Base-by-base conservation (phyloP, 2,797 vertebrate genomes). In the Bovichtus variegatus region DNA sequence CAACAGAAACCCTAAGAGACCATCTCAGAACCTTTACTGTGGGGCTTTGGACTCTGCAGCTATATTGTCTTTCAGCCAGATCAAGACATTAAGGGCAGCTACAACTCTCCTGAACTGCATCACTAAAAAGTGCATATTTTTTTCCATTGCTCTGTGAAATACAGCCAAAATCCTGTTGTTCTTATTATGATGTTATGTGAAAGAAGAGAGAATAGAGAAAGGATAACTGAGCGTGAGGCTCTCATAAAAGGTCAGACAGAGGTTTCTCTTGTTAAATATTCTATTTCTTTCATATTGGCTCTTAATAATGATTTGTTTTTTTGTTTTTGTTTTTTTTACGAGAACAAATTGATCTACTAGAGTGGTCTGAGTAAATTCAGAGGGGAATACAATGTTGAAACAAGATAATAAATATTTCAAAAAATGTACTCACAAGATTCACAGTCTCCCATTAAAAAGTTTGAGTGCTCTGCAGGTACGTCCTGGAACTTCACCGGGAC, bases 401-500 rank as follows among this genome's bases (percentile, higher is more conserved):
- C 16, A 54, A 61, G 18, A 18, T 11, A 12, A 46, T 38, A 16
- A 25, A 60, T 19, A 47, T 69, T n/a, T n/a, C n/a, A n/a, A n/a
- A n/a, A n/a, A n/a, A 31, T 19, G 18, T 89, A 96, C 97, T 97
- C 90, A 98, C 97, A 82, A 90, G 96, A 93, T 84, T 97, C 95
- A 88, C 90, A 92, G 84, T 96, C 95, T 87, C 66, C 91, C 9
- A 83, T 93, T 36, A 93, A 94, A 90, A 90, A 91, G 63, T 89
- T 90, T 46, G 91, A 91, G 80, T 94, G 96, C 79, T 98, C 97
- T 72, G 88, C 83, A 49, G 96, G 91, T n/a, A 97, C 91, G 71
- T 99, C 98, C 94, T 97, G 97, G 93, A 99, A 98, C 92, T 97
- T 98, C 84, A 99, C 96, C 51, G 98, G 98, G 84, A 99, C 97